Evolutionary conservation across 2,797 vertebrate genomes (phyloP).

Genomic region (Tamandua tetradactyla): DNA sequence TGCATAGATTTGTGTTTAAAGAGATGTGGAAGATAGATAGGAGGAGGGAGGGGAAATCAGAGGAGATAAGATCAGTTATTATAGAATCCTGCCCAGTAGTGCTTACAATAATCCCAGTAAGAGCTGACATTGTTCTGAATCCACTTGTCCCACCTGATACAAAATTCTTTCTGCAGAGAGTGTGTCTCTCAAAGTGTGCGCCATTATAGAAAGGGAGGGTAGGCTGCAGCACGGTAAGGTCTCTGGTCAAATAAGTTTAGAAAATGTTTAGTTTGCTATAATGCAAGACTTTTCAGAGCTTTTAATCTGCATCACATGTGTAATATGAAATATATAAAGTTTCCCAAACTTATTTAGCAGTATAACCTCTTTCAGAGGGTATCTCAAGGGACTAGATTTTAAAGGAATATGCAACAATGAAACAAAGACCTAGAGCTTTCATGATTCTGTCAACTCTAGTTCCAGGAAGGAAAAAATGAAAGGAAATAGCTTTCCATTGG

Average conservation of each 20-base stretch:
- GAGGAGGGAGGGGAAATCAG: not conserved
- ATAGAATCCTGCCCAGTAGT: not conserved
- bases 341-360: not conserved
- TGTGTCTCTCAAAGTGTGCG: not conserved
- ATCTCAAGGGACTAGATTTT: slow-evolving; percentile 28
- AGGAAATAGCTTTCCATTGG: not conserved
- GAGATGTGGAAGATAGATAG: not conserved
- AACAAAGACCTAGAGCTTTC: not conserved
- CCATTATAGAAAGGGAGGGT: not conserved
- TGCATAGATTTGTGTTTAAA: not conserved
- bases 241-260: not conserved
- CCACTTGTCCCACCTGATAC: not conserved
- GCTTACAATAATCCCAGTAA: not conserved
- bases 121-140: not conserved
- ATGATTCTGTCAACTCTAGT: not conserved
- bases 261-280: slow-evolving; percentile 9
- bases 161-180: not conserved
- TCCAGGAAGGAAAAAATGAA: slow-evolving; percentile 32
- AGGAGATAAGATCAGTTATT: not conserved
- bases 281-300: not conserved
- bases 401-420: not conserved
- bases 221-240: not conserved
- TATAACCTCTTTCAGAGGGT: not conserved
- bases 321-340: not conserved
- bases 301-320: not conserved